These are phyloP conservation scores for Trachelus troglodyta DNA, from an alignment of 2,888 invertebrate species.

Conservation along the genomic window DNA sequence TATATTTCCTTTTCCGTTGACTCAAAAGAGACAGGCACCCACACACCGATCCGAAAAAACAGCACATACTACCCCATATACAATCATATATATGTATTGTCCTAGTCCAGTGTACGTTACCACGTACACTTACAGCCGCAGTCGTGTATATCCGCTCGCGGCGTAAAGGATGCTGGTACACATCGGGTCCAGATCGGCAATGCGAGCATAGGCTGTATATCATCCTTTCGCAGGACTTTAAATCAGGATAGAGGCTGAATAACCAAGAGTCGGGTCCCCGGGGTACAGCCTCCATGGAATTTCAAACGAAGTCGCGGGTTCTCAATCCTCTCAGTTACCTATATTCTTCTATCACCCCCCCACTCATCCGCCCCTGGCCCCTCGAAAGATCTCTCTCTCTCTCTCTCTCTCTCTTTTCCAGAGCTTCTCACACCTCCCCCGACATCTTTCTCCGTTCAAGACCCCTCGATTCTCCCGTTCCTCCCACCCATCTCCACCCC, in stretches of 20 bases:
- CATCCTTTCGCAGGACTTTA: slow-evolving; percentile 41
- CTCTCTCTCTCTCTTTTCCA: not conserved
- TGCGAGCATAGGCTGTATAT: slow-evolving; percentile 24
- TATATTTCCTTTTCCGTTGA: no score
- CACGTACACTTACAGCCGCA: no score
- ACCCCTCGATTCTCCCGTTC: no score
- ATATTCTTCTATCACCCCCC: slow-evolving; percentile 6
- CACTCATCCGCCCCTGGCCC: not conserved
- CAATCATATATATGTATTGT: no score
- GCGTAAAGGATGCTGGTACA: no score
- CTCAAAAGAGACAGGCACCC: no score
- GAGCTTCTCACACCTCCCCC: not conserved
- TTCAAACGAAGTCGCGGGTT: slow-evolving; percentile 23
- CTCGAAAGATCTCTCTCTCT: not conserved
- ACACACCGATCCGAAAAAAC: no score
- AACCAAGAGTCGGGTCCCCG: slow-evolving; percentile 26
- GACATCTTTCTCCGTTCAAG: not conserved
- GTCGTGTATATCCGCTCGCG: no score
- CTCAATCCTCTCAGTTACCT: slow-evolving; percentile 20
- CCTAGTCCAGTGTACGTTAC: no score
- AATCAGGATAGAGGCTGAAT: slow-evolving; percentile 37
- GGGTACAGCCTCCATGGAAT: slow-evolving; percentile 20
- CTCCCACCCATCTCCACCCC: not conserved
- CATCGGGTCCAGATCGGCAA: no score
- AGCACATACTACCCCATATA: no score